phyloP scores from a whole-genome alignment of 2,797 vertebrate genomes.

The Novumbra hubbsi region DNA sequence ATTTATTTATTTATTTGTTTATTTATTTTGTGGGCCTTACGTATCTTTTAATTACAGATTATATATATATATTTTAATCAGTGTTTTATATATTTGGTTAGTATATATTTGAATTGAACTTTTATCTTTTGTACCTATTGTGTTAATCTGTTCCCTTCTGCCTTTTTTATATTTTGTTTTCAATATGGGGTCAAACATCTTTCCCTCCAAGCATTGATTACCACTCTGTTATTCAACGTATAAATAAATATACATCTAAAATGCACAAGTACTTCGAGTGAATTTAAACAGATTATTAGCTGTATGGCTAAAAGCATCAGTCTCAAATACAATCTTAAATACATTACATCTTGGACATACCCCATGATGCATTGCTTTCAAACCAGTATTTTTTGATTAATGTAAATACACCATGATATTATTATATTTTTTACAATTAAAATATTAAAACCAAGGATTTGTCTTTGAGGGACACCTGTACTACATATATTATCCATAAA shows the following conservation, averaged over 20 bases:
- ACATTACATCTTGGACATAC: slow-evolving; percentile 28
- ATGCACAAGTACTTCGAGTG: slow-evolving; percentile 22
- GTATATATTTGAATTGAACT: slow-evolving; percentile 31
- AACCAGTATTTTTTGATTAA: slow-evolving; percentile 46
- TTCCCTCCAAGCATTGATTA: slow-evolving; percentile 29
- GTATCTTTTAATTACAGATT: slow-evolving; percentile 44
- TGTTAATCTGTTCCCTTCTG: slow-evolving; percentile 22
- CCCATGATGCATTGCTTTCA: slow-evolving; percentile 60
- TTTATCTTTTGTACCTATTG: slow-evolving; percentile 22
- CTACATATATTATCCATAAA: slow-evolving; percentile 8
- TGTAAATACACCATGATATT: slow-evolving; percentile 56
- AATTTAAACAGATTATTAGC: slow-evolving; percentile 13
- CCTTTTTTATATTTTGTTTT: slow-evolving; percentile 32
- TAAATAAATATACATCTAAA: slow-evolving; percentile 9
- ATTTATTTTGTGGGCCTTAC: slow-evolving; percentile 59
- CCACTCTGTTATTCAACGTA: slow-evolving; percentile 31
- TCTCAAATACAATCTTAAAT: slow-evolving; percentile 14
- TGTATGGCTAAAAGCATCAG: slow-evolving; percentile 2
- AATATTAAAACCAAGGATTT: slow-evolving; percentile 42
- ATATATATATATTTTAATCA: slow-evolving; percentile 50
- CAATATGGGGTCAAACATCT: slow-evolving; percentile 34
- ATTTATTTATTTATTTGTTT: slow-evolving; percentile 58
- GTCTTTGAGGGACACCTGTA: slow-evolving; percentile 23
- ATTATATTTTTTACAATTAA: slow-evolving; percentile 48
- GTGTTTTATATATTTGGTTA: slow-evolving; percentile 31